phyloP scores from a whole-genome alignment of 2,113 vertebrate genomes.

The Thunnus maccoyii region DNA sequence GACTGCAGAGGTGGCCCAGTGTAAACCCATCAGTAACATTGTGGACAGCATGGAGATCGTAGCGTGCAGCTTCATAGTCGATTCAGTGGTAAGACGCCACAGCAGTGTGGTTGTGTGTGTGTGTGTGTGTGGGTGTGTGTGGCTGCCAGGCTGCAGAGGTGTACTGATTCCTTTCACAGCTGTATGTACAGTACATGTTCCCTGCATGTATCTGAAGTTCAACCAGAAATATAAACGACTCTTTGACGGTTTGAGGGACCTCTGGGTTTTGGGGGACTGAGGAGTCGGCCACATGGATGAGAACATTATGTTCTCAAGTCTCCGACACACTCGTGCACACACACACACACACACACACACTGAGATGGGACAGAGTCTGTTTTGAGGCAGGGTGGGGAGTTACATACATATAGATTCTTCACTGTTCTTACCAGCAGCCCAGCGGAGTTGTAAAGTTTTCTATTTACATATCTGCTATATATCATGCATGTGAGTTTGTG shows the following conservation, averaged over 20 bases:
- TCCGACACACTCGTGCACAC: neutral
- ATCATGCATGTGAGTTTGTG: conserved; percentile 27
- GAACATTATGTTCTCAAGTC: conserved; percentile 65
- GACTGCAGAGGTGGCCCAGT: conserved; percentile 89
- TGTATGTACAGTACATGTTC: conserved; percentile 29
- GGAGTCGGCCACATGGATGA: conserved; percentile 30
- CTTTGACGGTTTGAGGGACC: conserved; percentile 53
- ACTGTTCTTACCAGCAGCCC: conserved; percentile 49
- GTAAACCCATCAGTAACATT: conserved; percentile 93
- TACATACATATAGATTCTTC: conserved; percentile 46
- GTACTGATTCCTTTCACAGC: conserved; percentile 37
- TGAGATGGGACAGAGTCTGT: conserved; percentile 41
- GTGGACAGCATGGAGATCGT: conserved; percentile 92
- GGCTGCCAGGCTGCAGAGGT: neutral
- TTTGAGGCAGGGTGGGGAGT: conserved; percentile 6
- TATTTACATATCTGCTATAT: conserved; percentile 51
- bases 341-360: conserved; percentile 14
- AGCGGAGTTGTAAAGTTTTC: conserved; percentile 40
- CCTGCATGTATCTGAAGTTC: conserved; percentile 24
- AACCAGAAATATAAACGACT: conserved; percentile 43
- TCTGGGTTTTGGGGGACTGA: conserved; percentile 24
- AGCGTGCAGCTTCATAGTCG: conserved; percentile 89
- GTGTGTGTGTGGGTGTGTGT: conserved; percentile 3
- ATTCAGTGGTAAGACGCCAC: conserved; percentile 91
- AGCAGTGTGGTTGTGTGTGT: conserved; percentile 3